Evolutionary conservation across 2,797 vertebrate genomes (phyloP), one percentile per base, ranked within the genome.

Genomic region (Mustela erminea): DNA sequence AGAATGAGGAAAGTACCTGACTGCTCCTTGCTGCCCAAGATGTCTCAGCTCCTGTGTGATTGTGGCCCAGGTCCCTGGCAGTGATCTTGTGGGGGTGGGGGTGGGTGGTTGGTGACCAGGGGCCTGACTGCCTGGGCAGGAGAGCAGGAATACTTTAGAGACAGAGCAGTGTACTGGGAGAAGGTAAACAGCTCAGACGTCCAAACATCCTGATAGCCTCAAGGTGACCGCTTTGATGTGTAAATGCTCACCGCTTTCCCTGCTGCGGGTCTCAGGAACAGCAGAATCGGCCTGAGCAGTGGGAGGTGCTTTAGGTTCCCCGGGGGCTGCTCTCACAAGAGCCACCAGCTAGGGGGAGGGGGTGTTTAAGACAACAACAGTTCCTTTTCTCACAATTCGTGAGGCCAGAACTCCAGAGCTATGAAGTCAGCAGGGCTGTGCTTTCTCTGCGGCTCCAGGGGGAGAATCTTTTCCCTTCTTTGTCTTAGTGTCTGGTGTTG

Each of bases 11-110:
- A 46, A 32, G 46, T 4, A 2, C 25, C 10, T 35, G 43, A 43
- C 15, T 0, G 0, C 38, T 68, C 46, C 15, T 9, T 0, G 2
- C 3, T 1, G 11, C 18, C 43, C 15, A 4, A 54, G 2, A 1
- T 54, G 29, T n/a, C 8, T 7, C 64, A 1, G 2, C 20, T 17
- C 3, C 58, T 38, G 8, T 54, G 85, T 43, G 64, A 58, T 52
- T 62, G 11, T 23, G 13, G 15, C 11, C 18, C 29, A 38, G 38
- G 56, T 74, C 41, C 5, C 25, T 25, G 18, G 18, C 20, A 58
- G 27, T 60, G 60, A 14, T 70, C 1, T 75, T 54, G 64, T 23
- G 9, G 29, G 15, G 29, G 64, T 23, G 12, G 29, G 12, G 23
- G n/a, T 62, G 25, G 60, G 11, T 18, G 52, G 56, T 58, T 58